Base-by-base conservation (phyloP, 2,797 vertebrate genomes). In the Amblyopsis hoosieri region DNA sequence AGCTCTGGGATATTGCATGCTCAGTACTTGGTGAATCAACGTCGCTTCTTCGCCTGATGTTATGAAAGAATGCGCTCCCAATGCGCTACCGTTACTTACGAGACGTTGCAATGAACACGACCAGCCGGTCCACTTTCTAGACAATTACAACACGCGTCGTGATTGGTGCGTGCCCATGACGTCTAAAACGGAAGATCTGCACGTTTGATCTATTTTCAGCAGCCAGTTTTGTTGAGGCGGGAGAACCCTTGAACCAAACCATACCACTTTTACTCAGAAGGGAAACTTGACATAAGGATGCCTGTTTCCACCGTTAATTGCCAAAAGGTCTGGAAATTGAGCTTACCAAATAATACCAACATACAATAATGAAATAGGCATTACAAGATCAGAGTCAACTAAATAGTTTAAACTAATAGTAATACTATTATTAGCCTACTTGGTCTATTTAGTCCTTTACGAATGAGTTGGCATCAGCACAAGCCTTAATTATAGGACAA, bases 101-200 rank as follows among this genome's bases (percentile, higher is more conserved):
- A 67, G 72, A 42, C 64, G 78, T 68, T 7, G 62, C 69, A 68
- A 69, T 74, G 59, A 66, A 66, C 69, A 57, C 60, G 64, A 61
- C 66, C 63, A 49, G n/a, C 33, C 51, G 55, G 64, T 63, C 66
- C 71, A 68, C 83, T 79, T 66, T 71, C 57, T 45, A 2, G 64
- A 64, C 56, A 75, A 76, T 78, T 69, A 70, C 79, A 87, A 82
- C 83, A 80, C 57, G 76, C 46, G 11, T 4, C 54, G 31, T 45
- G 79, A 90, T 85, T 90, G 88, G 86, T 80, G 68, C 69, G 45
- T 64, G 49, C 13, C 13, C 2, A 65, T 85, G 80, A 85, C 82
- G 82, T 49, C 11, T 0, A 8, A 45, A 65, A 46, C 12, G 54
- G 60, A 65, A 62, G 64, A 47, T 23, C 23, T 49, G 14, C 3